Evolutionary conservation across 2,113 vertebrate species (phyloP).

Genomic region (Megaceryle maxima): DNA sequence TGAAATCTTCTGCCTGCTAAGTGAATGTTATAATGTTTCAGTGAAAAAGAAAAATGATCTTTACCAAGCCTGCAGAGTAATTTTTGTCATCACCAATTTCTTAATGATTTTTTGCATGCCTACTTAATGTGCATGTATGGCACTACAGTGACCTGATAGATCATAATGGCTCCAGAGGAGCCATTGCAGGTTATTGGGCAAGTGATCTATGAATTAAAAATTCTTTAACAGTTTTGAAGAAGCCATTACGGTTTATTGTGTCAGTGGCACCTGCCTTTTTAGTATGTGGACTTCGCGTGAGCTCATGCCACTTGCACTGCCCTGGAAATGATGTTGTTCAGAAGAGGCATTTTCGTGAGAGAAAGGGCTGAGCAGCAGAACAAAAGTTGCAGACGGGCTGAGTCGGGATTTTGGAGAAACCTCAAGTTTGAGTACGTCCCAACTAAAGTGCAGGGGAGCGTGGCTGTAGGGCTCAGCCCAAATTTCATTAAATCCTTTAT

Average conservation of each 20-base stretch:
- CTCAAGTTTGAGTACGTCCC: neutral
- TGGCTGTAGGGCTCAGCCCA: neutral
- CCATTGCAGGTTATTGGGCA: slow-evolving; percentile 64
- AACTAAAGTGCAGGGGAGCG: neutral
- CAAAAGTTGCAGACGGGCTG: neutral
- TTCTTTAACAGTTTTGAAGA: slow-evolving; percentile 63
- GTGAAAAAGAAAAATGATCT: slow-evolving; percentile 48
- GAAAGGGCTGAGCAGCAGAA: neutral
- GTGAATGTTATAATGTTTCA: neutral
- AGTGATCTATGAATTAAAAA: slow-evolving; percentile 71
- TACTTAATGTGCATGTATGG: slow-evolving; percentile 56
- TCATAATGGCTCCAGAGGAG: slow-evolving; percentile 70
- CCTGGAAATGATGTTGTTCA: neutral
- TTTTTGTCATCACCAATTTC: slow-evolving; percentile 70
- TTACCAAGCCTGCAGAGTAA: slow-evolving; percentile 54
- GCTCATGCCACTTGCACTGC: neutral
- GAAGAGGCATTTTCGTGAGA: neutral
- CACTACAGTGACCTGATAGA: slow-evolving; percentile 57
- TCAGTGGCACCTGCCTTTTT: slow-evolving; percentile 57
- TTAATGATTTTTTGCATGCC: slow-evolving; percentile 67
- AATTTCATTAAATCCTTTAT: neutral
- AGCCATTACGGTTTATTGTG: slow-evolving; percentile 39
- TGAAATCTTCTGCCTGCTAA: neutral
- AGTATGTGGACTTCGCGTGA: neutral
- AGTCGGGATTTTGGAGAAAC: neutral